phyloP scores from a whole-genome alignment of 1,140 invertebrate genomes.

The Drosophila nikananu region DNA sequence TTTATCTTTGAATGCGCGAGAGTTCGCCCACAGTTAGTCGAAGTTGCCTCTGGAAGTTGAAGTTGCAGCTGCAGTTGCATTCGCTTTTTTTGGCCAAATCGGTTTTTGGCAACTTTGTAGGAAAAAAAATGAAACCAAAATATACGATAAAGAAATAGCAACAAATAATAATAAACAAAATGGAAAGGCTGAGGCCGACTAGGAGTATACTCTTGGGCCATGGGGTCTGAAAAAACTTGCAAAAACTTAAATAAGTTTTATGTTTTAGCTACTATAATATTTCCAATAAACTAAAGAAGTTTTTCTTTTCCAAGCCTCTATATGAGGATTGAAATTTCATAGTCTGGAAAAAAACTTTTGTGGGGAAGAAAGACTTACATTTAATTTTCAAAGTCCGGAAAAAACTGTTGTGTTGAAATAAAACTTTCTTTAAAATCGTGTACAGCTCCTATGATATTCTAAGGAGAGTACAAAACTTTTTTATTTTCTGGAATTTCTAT shows the following conservation, averaged over 20 bases:
- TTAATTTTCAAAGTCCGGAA: no score
- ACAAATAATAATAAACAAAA: conserved; percentile 45
- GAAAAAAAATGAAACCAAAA: conserved; percentile 49
- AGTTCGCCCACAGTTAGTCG: conserved; percentile 61
- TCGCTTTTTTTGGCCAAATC: conserved; percentile 50
- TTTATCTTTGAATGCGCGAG: conserved; percentile 55
- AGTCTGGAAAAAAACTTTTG: no score
- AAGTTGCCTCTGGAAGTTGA: conserved; percentile 41
- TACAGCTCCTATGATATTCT: no score
- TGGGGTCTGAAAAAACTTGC: no score
- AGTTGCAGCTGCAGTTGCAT: conserved; percentile 52
- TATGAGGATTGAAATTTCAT: no score
- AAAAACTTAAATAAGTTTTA: no score
- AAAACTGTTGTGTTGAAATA: not conserved
- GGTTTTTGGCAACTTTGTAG: conserved; percentile 60
- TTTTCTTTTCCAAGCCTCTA: no score
- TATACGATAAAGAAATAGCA: conserved; percentile 44
- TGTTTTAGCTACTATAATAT: no score
- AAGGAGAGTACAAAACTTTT: no score
- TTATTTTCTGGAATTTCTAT: no score
- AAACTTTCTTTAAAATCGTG: not conserved
- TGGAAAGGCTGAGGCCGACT: not conserved
- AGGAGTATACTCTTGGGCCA: not conserved
- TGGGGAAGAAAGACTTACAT: no score
- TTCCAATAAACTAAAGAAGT: no score